phyloP scores from a whole-genome alignment of 2,888 invertebrate genomes.

The Napeogenes inachia region DNA sequence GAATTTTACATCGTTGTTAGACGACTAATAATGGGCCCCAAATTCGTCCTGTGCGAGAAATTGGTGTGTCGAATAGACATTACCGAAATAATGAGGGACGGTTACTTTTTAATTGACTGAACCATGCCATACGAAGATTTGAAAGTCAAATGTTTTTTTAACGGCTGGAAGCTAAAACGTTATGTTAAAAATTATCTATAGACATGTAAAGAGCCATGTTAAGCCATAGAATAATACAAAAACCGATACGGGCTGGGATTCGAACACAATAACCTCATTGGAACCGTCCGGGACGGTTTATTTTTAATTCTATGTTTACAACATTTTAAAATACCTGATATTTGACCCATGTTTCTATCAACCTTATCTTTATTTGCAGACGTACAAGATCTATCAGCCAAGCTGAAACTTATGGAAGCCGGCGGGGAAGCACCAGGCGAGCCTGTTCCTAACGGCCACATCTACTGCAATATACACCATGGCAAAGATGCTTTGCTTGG shows the following conservation, averaged over 20 bases:
- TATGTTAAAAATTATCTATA: too few relatives aligned
- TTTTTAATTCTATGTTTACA: too few relatives aligned
- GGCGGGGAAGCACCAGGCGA: conserved; percentile 58
- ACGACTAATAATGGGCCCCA: background rate
- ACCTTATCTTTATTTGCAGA: conserved; percentile 67
- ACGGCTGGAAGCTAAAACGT: too few relatives aligned
- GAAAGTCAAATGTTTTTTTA: background rate
- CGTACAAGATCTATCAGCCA: conserved; percentile 83
- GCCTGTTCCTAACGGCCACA: conserved; percentile 62
- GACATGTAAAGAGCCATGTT: too few relatives aligned
- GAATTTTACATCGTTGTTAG: background rate
- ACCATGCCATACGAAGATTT: too few relatives aligned
- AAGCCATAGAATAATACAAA: too few relatives aligned
- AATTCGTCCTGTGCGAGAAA: background rate
- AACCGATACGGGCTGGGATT: too few relatives aligned
- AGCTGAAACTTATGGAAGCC: conserved; percentile 80
- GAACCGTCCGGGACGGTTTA: too few relatives aligned
- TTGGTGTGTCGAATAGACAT: conserved; percentile 1
- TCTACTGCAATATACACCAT: conserved; percentile 71
- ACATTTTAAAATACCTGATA: too few relatives aligned
- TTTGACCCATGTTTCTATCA: background rate
- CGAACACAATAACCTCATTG: too few relatives aligned
- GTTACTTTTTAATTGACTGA: too few relatives aligned
- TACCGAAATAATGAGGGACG: too few relatives aligned
- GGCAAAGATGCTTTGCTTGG: conserved; percentile 64